Conservation (phyloP, 2,797 vertebrate species). For the Chanos chanos region DNA sequence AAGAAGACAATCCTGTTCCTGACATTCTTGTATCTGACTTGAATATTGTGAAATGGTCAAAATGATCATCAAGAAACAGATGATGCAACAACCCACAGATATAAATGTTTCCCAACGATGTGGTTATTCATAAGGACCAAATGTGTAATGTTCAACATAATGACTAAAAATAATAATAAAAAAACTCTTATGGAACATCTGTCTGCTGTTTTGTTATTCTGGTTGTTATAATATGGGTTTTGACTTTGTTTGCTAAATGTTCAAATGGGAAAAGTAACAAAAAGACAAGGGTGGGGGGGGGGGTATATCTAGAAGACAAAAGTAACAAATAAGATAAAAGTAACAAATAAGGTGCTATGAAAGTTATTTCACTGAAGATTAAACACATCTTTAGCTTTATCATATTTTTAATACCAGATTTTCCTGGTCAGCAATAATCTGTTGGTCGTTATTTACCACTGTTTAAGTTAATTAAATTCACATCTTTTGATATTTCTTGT, state of each 20-base stretch:
- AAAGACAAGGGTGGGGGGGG: too few relatives aligned
- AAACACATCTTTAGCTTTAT: too few relatives aligned
- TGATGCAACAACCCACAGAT: slow-evolving; percentile 54
- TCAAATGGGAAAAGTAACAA: too few relatives aligned
- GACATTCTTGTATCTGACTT: slow-evolving; percentile 71
- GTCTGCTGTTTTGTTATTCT: slow-evolving; percentile 38
- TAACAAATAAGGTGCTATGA: too few relatives aligned
- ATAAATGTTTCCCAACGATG: slow-evolving; percentile 61
- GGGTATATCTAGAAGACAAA: too few relatives aligned
- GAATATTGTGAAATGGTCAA: slow-evolving; percentile 76
- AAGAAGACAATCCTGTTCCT: slow-evolving; percentile 67
- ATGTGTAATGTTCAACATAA: slow-evolving; percentile 74
- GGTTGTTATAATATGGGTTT: background rate
- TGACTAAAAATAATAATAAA: slow-evolving; percentile 79
- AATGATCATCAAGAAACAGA: slow-evolving; percentile 57
- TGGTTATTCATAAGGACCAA: slow-evolving; percentile 66
- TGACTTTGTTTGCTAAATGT: background rate
- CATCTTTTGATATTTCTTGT: too few relatives aligned
- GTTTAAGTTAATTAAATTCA: too few relatives aligned
- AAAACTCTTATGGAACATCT: slow-evolving; percentile 59
- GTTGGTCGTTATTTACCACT: too few relatives aligned
- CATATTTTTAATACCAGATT: too few relatives aligned
- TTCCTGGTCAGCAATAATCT: too few relatives aligned
- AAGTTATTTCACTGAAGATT: too few relatives aligned
- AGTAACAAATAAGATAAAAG: too few relatives aligned